phyloP scores from a whole-genome alignment of 2,888 invertebrate species.

The Sarcophaga rosellei region DNA sequence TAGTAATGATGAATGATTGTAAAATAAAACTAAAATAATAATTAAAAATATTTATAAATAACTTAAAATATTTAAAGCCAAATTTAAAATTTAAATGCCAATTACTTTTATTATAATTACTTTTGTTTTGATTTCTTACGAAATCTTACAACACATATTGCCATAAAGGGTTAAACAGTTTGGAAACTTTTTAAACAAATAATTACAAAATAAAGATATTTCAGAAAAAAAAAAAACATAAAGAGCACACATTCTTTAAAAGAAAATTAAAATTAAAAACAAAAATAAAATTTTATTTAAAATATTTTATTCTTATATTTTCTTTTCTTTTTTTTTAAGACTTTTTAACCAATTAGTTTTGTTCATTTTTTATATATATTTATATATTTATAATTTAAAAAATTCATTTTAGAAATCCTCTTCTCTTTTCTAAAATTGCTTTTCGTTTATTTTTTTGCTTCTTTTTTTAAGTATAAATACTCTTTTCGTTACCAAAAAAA shows the following conservation, averaged over 20 bases:
- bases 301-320: constrained; percentile 56
- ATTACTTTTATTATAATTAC: constrained; percentile 15
- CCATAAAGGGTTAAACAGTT: constrained; percentile 1
- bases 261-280: constrained; percentile 46
- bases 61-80: constrained; percentile 24
- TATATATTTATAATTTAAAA: constrained; percentile 68
- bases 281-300: constrained; percentile 61
- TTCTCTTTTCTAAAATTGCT: constrained; percentile 80
- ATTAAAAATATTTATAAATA: neutral
- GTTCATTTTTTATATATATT: constrained; percentile 55
- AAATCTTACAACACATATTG: constrained; percentile 42
- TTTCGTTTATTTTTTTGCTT: constrained; percentile 48
- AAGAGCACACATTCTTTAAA: neutral
- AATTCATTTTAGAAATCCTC: constrained; percentile 76
- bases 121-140: neutral
- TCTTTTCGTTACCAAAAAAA: constrained; percentile 37
- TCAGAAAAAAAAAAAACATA: constrained; percentile 40
- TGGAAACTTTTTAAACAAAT: constrained; percentile 33
- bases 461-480: constrained; percentile 14
- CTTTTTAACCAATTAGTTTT: constrained; percentile 62
- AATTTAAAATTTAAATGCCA: constrained; percentile 30
- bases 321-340: constrained; percentile 63
- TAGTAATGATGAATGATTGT: neutral
- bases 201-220: constrained; percentile 5
- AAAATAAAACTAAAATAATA: constrained; percentile 48